These are phyloP conservation scores for Mallotus villosus DNA, from an alignment of 2,797 vertebrate species.

Conservation along the genomic window DNA sequence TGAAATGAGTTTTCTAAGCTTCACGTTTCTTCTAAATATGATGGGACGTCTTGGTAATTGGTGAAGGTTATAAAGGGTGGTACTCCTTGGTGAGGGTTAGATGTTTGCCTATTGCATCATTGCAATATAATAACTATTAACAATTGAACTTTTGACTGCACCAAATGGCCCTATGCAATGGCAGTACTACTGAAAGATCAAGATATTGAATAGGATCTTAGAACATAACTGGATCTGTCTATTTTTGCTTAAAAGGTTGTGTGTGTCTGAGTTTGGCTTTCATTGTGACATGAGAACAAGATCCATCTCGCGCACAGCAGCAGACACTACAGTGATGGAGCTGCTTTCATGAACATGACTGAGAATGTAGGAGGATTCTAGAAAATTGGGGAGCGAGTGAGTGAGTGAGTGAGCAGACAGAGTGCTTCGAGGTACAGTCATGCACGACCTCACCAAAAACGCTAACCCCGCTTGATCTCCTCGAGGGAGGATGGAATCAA, in stretches of 20 bases:
- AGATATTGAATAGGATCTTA: not conserved
- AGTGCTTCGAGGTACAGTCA: constrained; percentile 46
- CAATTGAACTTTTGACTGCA: not conserved
- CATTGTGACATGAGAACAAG: not conserved
- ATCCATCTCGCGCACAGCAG: not conserved
- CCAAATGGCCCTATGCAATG: not conserved
- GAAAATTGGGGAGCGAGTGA: constrained; percentile 31
- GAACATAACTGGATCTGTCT: too few relatives aligned
- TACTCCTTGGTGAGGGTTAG: constrained; percentile 23
- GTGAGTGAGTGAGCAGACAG: constrained; percentile 48
- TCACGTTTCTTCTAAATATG: constrained; percentile 54
- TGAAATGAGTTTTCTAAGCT: constrained; percentile 62
- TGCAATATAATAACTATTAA: not conserved
- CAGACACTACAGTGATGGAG: not conserved
- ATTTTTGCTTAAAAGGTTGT: not conserved
- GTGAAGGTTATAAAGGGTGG: constrained; percentile 49
- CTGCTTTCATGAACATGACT: constrained; percentile 18
- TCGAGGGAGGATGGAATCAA: constrained; percentile 77
- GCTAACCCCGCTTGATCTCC: constrained; percentile 70
- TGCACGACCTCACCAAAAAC: constrained; percentile 43
- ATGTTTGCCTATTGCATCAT: constrained; percentile 27
- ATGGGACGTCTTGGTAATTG: constrained; percentile 49
- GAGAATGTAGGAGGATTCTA: constrained; percentile 26
- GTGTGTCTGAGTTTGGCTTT: not conserved
- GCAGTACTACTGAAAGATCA: not conserved